Base-by-base conservation (phyloP, 1,140 invertebrate genomes). In the Euwallacea fornicatus region DNA sequence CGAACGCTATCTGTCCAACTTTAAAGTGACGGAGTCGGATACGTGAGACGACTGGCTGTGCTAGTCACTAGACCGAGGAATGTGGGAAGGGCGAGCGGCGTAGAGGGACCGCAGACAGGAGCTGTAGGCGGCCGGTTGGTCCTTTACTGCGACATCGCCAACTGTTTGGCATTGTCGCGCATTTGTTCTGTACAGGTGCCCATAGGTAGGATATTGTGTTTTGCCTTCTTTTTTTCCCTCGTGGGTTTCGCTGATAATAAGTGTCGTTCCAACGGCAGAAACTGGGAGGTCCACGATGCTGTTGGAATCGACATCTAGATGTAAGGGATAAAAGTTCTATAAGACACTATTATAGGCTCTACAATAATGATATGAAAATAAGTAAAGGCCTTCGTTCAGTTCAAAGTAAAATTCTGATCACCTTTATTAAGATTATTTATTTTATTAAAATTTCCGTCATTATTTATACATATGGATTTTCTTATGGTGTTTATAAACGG, bases 181-280 rank as follows among this genome's bases (percentile, higher is more conserved):
- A 33, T 33, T 33, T 47, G 50, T 68, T 54, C 55, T 67, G 55
- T 13, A 62, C 71, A 64, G 42, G 44, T 43, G 33, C 11, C 21
- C 54, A 66, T 72, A 72, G 71, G 71, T 72, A 72, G 71, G 71
- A 72, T 72, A 72, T 72, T 71, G 64, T 72, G 65, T 72, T 67
- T 66, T 72, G 15, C 13, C 13, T 50, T 72, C 63, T 63, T 44
- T 61, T 62, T 50, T 53, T 69, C 50, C 44, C 62, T 42, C 3
- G n/a, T 69, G 50, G 33, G 11, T 63, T 61, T 62, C 58, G 10
- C 13, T 50, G 9, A 50, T 10, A 50, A 50, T 11, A 2, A 33
- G 21, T 33, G 21, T 33, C 21, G 21, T 33, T 33, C 21, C 21
- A 33, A 33, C 21, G 21, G 21, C 21, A 4, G 21, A 33, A 33